These are phyloP conservation scores for Drosophila atroscutellata DNA, from an alignment of 2,888 invertebrate genomes.

Conservation along the genomic window DNA sequence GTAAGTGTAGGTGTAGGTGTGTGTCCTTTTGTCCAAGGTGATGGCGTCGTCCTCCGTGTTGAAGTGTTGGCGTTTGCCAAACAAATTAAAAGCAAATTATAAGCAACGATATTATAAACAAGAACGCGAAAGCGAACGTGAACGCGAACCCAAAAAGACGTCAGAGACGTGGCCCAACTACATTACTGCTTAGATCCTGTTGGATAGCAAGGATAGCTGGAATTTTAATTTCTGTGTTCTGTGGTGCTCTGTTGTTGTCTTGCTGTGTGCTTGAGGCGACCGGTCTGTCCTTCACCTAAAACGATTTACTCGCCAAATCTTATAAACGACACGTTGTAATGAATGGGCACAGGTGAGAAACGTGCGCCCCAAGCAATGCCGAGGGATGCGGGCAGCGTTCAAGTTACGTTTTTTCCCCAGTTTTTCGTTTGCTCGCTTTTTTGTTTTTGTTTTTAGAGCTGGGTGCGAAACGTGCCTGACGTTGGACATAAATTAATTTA, in stretches of 20 bases:
- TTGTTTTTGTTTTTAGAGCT: conserved; percentile 17
- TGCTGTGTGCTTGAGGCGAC: conserved; percentile 18
- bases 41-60: conserved; percentile 49
- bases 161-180: conserved; percentile 37
- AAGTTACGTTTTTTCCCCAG: background rate
- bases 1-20: conserved; percentile 12
- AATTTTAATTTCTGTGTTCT: conserved; percentile 69
- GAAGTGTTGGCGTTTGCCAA: conserved; percentile 81
- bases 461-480: conserved; percentile 74
- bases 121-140: conserved; percentile 11
- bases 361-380: conserved; percentile 48
- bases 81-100: conserved; percentile 81
- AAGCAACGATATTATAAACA: conserved; percentile 67
- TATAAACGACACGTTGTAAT: conserved; percentile 73
- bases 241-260: background rate
- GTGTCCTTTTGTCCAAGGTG: conserved; percentile 23
- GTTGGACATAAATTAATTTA: conserved; percentile 80
- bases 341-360: conserved; percentile 78
- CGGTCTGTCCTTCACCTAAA: conserved; percentile 60
- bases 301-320: conserved; percentile 77
- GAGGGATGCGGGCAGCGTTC: conserved; percentile 1
- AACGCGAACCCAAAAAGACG: background rate
- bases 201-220: conserved; percentile 39
- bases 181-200: conserved; percentile 29
- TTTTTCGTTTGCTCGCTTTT: background rate